Conservation (phyloP, 2,113 vertebrate genomes). For the Xenopus tropicalis region DNA sequence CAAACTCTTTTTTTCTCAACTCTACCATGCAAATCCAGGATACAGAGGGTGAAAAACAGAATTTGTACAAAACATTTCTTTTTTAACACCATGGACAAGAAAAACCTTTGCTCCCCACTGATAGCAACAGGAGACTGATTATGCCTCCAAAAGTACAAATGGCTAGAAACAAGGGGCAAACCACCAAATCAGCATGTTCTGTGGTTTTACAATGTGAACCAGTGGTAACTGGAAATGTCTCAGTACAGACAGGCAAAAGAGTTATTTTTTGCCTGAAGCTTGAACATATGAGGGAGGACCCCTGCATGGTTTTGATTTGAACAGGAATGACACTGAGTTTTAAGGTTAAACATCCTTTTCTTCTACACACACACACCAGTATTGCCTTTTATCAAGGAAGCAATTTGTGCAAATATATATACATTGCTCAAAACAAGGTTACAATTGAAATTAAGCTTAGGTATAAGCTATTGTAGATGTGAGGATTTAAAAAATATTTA, state of each 20-base stretch:
- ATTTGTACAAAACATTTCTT: conserved; percentile 69
- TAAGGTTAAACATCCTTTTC: too few relatives aligned
- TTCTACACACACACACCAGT: too few relatives aligned
- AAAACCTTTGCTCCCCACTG: conserved; percentile 69
- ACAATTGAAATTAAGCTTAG: too few relatives aligned
- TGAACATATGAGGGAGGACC: conserved; percentile 45
- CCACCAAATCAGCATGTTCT: conserved; percentile 59
- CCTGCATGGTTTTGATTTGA: conserved; percentile 17
- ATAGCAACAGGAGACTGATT: conserved; percentile 83
- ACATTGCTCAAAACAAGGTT: too few relatives aligned
- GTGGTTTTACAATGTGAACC: conserved; percentile 55
- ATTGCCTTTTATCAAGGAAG: too few relatives aligned
- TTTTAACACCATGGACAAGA: conserved; percentile 52
- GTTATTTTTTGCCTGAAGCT: conserved; percentile 50
- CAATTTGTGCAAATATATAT: too few relatives aligned
- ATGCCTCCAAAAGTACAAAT: conserved; percentile 81
- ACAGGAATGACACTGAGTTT: neutral
- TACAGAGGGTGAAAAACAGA: conserved; percentile 51
- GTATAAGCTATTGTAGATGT: too few relatives aligned
- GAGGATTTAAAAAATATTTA: too few relatives aligned
- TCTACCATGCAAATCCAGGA: conserved; percentile 61
- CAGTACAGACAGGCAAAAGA: conserved; percentile 49
- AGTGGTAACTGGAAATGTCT: conserved; percentile 48
- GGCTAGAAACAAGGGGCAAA: conserved; percentile 70
- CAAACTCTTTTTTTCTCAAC: conserved; percentile 59